Evolutionary conservation across 2,888 invertebrate species (phyloP).

Genomic region (Euplagia quadripunctaria): DNA sequence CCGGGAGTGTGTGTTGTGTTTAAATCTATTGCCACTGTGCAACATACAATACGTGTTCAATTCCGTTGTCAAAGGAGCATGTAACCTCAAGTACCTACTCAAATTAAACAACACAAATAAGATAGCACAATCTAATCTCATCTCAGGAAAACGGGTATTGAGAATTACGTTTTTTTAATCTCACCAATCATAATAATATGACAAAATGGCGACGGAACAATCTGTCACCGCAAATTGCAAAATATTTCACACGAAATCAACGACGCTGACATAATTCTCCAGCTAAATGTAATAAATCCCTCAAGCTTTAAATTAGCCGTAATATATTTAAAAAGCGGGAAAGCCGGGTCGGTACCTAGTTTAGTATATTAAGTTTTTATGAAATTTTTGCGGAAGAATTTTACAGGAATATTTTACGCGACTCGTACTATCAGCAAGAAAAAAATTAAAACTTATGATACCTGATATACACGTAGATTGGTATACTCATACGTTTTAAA

Average conservation of each 20-base stretch:
- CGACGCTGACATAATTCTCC: slow-evolving; percentile 5
- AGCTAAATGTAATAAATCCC: slow-evolving; percentile 13
- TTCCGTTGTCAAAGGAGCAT: too few species aligned
- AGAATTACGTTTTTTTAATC: background rate
- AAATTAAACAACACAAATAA: too few species aligned
- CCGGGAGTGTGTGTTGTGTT: background rate
- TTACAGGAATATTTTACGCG: too few species aligned
- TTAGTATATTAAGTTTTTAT: background rate
- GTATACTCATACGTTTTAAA: too few species aligned
- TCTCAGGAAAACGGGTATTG: background rate
- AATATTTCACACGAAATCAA: too few species aligned
- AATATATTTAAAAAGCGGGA: background rate
- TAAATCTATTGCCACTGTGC: background rate
- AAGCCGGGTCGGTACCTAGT: background rate
- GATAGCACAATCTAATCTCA: background rate
- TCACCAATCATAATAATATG: slow-evolving; percentile 18
- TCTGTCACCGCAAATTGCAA: slow-evolving; percentile 30
- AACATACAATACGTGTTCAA: background rate
- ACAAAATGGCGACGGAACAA: slow-evolving; percentile 34
- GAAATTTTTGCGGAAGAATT: too few species aligned
- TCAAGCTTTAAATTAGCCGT: slow-evolving; percentile 4
- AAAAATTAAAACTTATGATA: too few species aligned
- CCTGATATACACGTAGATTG: too few species aligned
- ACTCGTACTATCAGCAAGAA: too few species aligned
- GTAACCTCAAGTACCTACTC: too few species aligned